Evolutionary conservation across 1,140 invertebrate species (phyloP).

Genomic region (Pseudomyrmex dendroicus): DNA sequence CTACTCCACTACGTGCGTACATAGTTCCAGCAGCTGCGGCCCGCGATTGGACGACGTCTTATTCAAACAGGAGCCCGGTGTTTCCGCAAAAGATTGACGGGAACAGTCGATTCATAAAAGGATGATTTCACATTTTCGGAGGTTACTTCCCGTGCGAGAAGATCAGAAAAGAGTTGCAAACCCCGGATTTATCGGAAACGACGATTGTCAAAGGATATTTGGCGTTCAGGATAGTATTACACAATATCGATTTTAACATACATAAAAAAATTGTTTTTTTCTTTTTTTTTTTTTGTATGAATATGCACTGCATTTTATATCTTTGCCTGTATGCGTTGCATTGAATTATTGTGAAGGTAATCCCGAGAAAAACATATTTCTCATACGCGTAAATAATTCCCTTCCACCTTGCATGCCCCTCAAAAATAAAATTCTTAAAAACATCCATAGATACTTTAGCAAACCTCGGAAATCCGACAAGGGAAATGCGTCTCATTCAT

Average conservation of each 20-base stretch:
- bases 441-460: too few relatives aligned
- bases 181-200: conserved; percentile 3
- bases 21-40: conserved; percentile 66
- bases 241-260: conserved; percentile 13
- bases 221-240: not conserved
- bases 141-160: conserved; percentile 61
- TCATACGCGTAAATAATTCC: too few relatives aligned
- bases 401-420: too few relatives aligned
- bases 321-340: too few relatives aligned
- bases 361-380: too few relatives aligned
- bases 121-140: conserved; percentile 67
- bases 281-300: too few relatives aligned
- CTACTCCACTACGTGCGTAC: not conserved
- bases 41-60: conserved; percentile 69
- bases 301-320: too few relatives aligned
- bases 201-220: conserved; percentile 2
- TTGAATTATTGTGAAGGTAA: too few relatives aligned
- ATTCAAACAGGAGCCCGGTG: conserved; percentile 77
- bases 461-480: too few relatives aligned
- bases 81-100: conserved; percentile 22
- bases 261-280: too few relatives aligned
- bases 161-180: conserved; percentile 70
- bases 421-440: too few relatives aligned
- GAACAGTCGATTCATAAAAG: conserved; percentile 12
- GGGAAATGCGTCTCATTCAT: conserved; percentile 24